phyloP scores from a whole-genome alignment of 2,888 invertebrate genomes.

The Lithophane semibrunnea region DNA sequence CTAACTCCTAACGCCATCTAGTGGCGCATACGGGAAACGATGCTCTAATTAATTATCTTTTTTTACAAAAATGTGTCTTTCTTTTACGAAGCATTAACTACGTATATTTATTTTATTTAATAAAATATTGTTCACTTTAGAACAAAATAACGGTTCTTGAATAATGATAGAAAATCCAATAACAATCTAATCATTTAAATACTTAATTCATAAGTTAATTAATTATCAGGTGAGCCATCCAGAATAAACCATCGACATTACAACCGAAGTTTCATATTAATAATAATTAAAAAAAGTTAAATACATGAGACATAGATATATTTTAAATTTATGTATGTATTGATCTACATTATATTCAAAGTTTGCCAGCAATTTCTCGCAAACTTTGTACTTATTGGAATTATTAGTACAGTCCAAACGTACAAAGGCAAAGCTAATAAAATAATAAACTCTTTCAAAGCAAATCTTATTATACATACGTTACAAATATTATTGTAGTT shows the following conservation, averaged over 20 bases:
- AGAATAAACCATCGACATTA: no score
- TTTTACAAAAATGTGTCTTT: not conserved
- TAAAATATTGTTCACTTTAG: not conserved
- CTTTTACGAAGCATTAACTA: not conserved
- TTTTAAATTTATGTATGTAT: no score
- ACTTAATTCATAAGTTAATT: not conserved
- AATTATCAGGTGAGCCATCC: not conserved
- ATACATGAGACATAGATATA: no score
- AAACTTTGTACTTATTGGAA: conserved; percentile 3
- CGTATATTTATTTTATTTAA: not conserved
- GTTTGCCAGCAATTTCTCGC: not conserved
- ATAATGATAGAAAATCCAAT: not conserved
- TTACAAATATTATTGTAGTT: conserved; percentile 9
- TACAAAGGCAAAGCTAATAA: conserved; percentile 5
- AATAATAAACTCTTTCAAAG: conserved; percentile 20
- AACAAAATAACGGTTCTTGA: not conserved
- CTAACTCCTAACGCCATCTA: conserved; percentile 49
- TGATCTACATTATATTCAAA: not conserved
- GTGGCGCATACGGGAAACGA: not conserved
- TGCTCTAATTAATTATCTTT: not conserved
- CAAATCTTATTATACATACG: not conserved
- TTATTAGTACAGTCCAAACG: not conserved
- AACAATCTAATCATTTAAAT: not conserved
- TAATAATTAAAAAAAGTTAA: no score
- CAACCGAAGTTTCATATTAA: no score